These are phyloP conservation scores for Salarias fasciatus DNA, from an alignment of 2,797 vertebrate species.

Conservation along the genomic window DNA sequence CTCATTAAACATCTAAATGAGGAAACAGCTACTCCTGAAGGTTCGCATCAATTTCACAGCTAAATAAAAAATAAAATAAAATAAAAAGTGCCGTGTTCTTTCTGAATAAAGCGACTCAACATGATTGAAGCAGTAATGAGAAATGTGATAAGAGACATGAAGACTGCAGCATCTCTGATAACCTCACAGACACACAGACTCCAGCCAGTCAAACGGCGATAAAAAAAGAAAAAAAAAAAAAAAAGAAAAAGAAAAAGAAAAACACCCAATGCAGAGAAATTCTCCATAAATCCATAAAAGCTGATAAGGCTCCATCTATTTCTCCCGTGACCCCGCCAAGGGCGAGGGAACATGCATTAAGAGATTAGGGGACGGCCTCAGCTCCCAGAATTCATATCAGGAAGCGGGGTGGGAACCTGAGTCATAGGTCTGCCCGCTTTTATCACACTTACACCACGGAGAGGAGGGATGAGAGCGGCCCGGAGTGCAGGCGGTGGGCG, in stretches of 20 bases:
- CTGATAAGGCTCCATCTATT: conserved; percentile 83
- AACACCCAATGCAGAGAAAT: conserved; percentile 60
- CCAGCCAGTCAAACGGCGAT: neutral
- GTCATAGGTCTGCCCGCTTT: conserved; percentile 70
- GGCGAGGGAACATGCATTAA: conserved; percentile 81
- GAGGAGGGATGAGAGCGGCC: conserved; percentile 16
- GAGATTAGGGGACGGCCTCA: conserved; percentile 79
- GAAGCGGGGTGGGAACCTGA: conserved; percentile 59
- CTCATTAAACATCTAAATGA: neutral
- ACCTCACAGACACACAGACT: conserved; percentile 34
- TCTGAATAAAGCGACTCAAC: conserved; percentile 37
- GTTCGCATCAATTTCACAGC: conserved; percentile 9
- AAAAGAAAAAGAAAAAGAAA: conserved; percentile 10
- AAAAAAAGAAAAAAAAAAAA: neutral
- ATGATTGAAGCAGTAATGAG: conserved; percentile 71
- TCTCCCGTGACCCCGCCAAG: conserved; percentile 78
- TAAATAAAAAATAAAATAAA: conserved; percentile 20
- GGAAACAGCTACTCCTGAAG: conserved; percentile 20
- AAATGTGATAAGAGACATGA: conserved; percentile 54
- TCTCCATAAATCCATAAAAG: conserved; percentile 81
- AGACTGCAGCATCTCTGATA: conserved; percentile 55
- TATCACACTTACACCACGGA: conserved; percentile 66
- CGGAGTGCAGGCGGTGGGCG: conserved; percentile 32
- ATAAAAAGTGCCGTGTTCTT: conserved; percentile 14
- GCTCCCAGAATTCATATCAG: conserved; percentile 74